Evolutionary conservation across 2,888 invertebrate genomes (phyloP), one percentile per base, ranked within the genome.

Genomic region (Pediacus dermestoides): DNA sequence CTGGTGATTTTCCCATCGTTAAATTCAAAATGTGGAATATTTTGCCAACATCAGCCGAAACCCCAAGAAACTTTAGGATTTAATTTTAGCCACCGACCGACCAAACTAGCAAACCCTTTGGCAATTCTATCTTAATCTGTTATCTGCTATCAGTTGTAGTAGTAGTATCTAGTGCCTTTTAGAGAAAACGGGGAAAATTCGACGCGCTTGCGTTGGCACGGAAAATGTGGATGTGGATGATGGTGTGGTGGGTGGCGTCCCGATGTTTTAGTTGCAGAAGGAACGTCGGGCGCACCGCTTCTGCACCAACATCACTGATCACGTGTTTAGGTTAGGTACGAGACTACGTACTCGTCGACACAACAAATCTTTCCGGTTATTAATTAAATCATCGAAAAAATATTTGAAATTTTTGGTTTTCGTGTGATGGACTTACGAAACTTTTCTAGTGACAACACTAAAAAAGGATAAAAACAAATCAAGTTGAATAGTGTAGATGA

Each of bases 41-140:
- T n/a, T n/a, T n/a, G n/a, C n/a, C n/a, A n/a, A n/a, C n/a, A n/a
- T n/a, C n/a, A n/a, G n/a, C n/a, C n/a, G n/a, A n/a, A n/a, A n/a
- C n/a, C n/a, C n/a, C n/a, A n/a, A 25, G 9, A 25, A 25, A 25
- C 9, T 25, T 25, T 25, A 9, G 4, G 25, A 25, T 25, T 25
- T 25, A 25, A 25, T 25, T 25, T 25, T 25, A 25, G 4, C 9
- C 25, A 4, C 9, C 6, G 9, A 25, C 10, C 25, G 25, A 25
- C 25, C 25, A 25, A n/a, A n/a, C 4, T 6, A 25, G 9, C 4
- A 10, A 25, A 25, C 25, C 25, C 25, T 25, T 25, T 25, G 25
- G 25, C 25, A 25, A 25, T 25, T 25, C 25, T 25, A 25, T 25
- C 25, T 25, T 25, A 25, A 25, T 25, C 25, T 25, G 9, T 25